These are phyloP conservation scores for Osmerus eperlanus DNA, from an alignment of 2,113 vertebrate species.

Conservation along the genomic window DNA sequence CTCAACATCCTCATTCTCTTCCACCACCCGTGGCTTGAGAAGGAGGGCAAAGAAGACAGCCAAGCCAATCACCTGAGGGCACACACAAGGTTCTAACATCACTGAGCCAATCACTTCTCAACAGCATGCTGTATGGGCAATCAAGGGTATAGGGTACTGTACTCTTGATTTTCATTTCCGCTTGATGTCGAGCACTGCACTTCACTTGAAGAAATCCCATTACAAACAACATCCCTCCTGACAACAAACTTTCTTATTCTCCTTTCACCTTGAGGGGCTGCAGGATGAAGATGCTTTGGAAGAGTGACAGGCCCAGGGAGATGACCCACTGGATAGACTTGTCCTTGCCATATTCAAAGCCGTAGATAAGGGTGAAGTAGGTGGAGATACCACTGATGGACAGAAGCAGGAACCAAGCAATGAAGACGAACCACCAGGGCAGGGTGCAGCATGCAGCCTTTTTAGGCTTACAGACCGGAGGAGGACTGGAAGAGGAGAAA, in stretches of 20 bases:
- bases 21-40: constrained; percentile 72
- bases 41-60: constrained; percentile 77
- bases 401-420: constrained; percentile 77
- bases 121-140: not conserved
- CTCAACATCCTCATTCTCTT: constrained; percentile 71
- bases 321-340: constrained; percentile 77
- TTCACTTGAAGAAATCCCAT: too few species aligned
- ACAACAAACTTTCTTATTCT: not conserved
- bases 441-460: constrained; percentile 55
- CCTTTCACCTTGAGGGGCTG: constrained; percentile 77
- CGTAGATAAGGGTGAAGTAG: constrained; percentile 78
- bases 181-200: too few species aligned
- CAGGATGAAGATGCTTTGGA: constrained; percentile 81
- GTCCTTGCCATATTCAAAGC: constrained; percentile 73
- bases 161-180: too few species aligned
- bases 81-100: constrained; percentile 9
- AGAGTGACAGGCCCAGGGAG: constrained; percentile 76
- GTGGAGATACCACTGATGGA: constrained; percentile 75
- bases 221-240: too few species aligned
- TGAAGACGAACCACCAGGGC: constrained; percentile 79
- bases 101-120: not conserved
- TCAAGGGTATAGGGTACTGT: too few species aligned
- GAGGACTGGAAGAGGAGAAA: constrained; percentile 32
- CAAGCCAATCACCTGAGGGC: constrained; percentile 72
- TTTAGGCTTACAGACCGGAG: constrained; percentile 33